phyloP scores from a whole-genome alignment of 2,888 invertebrate species.

The Drosophila bunnanda region DNA sequence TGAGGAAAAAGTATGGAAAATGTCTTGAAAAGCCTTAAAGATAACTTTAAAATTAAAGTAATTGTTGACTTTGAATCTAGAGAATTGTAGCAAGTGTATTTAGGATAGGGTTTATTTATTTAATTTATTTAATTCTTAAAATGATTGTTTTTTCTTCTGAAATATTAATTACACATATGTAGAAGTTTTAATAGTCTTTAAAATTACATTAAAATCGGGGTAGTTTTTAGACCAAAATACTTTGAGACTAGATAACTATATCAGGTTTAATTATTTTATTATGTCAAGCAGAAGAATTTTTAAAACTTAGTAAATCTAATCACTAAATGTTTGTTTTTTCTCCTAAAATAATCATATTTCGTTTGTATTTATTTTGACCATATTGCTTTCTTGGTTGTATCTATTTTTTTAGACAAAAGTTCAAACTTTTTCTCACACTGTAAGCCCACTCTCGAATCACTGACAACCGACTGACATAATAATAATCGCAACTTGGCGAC shows the following conservation, averaged over 20 bases:
- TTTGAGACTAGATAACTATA: background rate
- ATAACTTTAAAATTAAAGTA: no score
- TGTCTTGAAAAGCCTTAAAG: no score
- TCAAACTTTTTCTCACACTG: background rate
- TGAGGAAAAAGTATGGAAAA: no score
- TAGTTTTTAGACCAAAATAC: background rate
- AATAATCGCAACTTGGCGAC: conserved; percentile 68
- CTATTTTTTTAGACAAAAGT: background rate
- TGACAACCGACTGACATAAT: conserved; percentile 59
- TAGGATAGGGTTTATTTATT: no score
- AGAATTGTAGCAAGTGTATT: no score
- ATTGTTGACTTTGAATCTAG: no score
- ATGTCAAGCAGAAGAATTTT: background rate
- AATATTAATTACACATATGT: no score
- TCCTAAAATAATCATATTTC: background rate
- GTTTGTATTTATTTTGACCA: background rate
- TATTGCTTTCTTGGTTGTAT: background rate
- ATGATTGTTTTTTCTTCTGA: no score
- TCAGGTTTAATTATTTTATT: background rate
- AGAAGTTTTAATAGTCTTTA: no score
- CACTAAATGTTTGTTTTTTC: no score
- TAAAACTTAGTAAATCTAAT: no score
- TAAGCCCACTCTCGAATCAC: conserved; percentile 37
- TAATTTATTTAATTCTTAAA: no score
- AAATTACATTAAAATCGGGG: background rate